Base-by-base conservation (phyloP, 2,888 invertebrate species). In the Ophioninae sp. region DNA sequence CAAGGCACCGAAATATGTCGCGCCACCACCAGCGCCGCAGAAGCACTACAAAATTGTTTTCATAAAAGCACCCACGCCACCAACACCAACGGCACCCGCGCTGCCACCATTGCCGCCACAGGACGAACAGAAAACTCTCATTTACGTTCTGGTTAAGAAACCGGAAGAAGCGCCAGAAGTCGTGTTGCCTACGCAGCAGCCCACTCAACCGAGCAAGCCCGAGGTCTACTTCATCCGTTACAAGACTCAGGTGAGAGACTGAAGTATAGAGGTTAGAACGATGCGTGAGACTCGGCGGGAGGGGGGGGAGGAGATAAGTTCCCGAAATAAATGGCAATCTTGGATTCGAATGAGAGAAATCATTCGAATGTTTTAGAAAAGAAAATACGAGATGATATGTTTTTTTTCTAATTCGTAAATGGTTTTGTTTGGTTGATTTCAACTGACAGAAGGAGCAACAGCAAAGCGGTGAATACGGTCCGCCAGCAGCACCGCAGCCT, bases 181-280 rank as follows among this genome's bases (percentile, higher is more conserved):
- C 84, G 94, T 95, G 65, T 95, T 97, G 87, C 97, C 97, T 1
- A 96, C 96, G 13, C 96, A 96, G 3, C 95, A 96, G 67, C 97
- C 97, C 64, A 97, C 97, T 58, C 97, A 97, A 91, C 97, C 97
- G 68, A 96, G 96, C 94, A 97, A 97, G 93, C 97, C 97, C 7
- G 97, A 97, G 94, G 97, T 97, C 76, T 97, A 97, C 94, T 97
- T 97, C 94, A 97, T 97, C 94, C 96, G 97, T 94, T 97, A 97
- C 94, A 96, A 96, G 94, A 96, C 96, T 73, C 96, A 96, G 95
- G 96, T 96, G 93, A 91, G 73, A 10, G 56, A 51, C 13, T 2
- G 6, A 69, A 23, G 17, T 65, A 3, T 17, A 37, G 30, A 1
- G 6, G 37, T 37, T 13, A 8, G n/a, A 17, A 44, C 13, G 17